Evolutionary conservation across 2,113 vertebrate genomes (phyloP).

Genomic region (Osmerus eperlanus): DNA sequence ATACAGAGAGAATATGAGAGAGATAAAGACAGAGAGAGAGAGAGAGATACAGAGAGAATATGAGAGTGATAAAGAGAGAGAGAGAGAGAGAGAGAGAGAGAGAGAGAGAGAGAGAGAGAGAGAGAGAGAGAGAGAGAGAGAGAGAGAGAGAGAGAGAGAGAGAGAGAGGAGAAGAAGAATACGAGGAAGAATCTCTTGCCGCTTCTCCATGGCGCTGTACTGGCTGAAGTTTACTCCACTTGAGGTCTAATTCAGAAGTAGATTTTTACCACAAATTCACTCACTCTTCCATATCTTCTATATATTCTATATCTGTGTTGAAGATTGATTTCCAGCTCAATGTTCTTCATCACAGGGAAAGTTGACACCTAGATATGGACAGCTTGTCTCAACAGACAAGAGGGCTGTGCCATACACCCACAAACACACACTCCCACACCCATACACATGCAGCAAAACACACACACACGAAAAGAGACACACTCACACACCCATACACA

Average conservation of each 20-base stretch:
- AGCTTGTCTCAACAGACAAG: conserved; percentile 32
- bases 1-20: no score
- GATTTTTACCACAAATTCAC: neutral
- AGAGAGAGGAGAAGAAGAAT: no score
- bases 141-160: no score
- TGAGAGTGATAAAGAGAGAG: conserved; percentile 6
- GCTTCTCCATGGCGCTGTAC: no score
- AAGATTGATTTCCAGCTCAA: conserved; percentile 37
- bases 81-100: conserved; percentile 9
- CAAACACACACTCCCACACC: no score
- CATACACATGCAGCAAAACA: no score
- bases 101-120: neutral
- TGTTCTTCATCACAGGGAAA: conserved; percentile 17
- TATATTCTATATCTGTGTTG: conserved; percentile 3
- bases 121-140: neutral
- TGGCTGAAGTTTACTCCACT: no score
- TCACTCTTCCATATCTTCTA: conserved; percentile 7
- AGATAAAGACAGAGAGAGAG: neutral
- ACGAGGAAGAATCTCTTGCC: no score
- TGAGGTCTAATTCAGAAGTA: no score
- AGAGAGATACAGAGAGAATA: no score
- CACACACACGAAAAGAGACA: no score
- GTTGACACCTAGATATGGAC: conserved; percentile 29
- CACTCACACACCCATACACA: no score
- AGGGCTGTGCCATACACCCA: neutral